These are phyloP conservation scores for Cichladusa arquata DNA, from an alignment of 2,113 vertebrate species.

Conservation along the genomic window DNA sequence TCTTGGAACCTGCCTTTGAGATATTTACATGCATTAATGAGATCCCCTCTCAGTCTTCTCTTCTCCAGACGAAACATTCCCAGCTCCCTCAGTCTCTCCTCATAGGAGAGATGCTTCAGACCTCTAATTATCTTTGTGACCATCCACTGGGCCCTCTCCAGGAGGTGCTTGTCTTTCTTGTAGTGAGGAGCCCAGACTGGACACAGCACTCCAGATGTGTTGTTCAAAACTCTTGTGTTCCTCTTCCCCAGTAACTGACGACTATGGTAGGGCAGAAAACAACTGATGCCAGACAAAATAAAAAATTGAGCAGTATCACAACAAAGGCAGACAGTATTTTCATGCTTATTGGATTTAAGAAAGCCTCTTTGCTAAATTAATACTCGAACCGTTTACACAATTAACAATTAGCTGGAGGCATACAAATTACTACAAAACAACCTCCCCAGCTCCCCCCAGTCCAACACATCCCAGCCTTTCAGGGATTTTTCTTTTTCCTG, in stretches of 20 bases:
- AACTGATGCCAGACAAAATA: background rate
- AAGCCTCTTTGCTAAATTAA: slow-evolving; percentile 26
- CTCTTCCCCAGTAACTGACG: background rate
- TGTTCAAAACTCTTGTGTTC: background rate
- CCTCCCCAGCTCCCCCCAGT: background rate
- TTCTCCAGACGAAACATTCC: background rate
- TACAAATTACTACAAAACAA: background rate
- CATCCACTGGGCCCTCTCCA: background rate
- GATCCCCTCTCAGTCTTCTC: background rate
- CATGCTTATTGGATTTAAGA: background rate
- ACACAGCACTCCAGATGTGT: background rate
- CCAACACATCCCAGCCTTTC: background rate
- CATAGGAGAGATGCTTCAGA: background rate
- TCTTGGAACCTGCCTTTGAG: background rate
- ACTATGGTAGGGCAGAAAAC: background rate
- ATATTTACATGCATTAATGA: background rate
- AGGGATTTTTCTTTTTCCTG: background rate
- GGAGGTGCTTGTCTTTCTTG: background rate
- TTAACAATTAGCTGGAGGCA: background rate
- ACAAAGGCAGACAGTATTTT: background rate
- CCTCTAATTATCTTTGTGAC: background rate
- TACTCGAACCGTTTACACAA: slow-evolving; percentile 18
- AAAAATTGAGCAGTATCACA: background rate
- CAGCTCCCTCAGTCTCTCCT: background rate
- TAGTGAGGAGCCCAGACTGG: background rate